These are phyloP conservation scores for Drosophila quinaria DNA, from an alignment of 2,888 invertebrate species.

Conservation along the genomic window DNA sequence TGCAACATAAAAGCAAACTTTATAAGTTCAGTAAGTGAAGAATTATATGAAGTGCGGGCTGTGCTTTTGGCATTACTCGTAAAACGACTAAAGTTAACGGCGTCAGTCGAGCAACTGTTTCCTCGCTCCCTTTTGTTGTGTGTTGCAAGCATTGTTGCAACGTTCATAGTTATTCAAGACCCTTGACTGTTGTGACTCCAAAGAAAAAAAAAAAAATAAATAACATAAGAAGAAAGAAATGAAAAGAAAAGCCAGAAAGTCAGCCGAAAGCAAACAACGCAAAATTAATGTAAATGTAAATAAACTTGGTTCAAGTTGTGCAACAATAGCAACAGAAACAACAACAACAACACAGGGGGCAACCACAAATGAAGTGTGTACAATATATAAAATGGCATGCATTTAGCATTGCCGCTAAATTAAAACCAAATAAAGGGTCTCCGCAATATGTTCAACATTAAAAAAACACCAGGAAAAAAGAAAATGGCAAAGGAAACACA, in stretches of 20 bases:
- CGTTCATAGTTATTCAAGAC: conserved; percentile 56
- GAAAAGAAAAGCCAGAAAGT: conserved; percentile 33
- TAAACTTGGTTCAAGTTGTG: conserved; percentile 64
- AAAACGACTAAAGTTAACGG: conserved; percentile 48
- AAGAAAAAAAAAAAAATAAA: conserved; percentile 10
- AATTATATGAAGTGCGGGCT: conserved; percentile 65
- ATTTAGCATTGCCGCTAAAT: conserved; percentile 60
- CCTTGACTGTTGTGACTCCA: conserved; percentile 42
- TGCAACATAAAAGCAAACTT: conserved; percentile 45
- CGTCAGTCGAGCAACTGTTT: conserved; percentile 50
- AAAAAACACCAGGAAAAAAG: conserved; percentile 34
- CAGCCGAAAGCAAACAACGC: conserved; percentile 20
- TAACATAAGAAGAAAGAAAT: not conserved
- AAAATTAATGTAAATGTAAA: conserved; percentile 63
- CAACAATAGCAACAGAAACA: conserved; percentile 25
- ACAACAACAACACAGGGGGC: conserved; percentile 1
- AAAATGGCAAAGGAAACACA: conserved; percentile 12
- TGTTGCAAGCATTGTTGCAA: conserved; percentile 32
- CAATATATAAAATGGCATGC: conserved; percentile 64
- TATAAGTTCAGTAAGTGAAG: conserved; percentile 62
- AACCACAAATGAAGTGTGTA: conserved; percentile 62
- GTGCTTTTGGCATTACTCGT: conserved; percentile 46
- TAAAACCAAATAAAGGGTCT: conserved; percentile 60
- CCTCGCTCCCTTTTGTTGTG: conserved; percentile 34
- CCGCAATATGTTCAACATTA: conserved; percentile 54